A percentile compares a stretch with the other conserved stretches of the same genome.
These are phyloP conservation scores for Elysia chlorotica DNA, from an alignment of 1,140 invertebrate genomes.

Conservation along the genomic window DNA sequence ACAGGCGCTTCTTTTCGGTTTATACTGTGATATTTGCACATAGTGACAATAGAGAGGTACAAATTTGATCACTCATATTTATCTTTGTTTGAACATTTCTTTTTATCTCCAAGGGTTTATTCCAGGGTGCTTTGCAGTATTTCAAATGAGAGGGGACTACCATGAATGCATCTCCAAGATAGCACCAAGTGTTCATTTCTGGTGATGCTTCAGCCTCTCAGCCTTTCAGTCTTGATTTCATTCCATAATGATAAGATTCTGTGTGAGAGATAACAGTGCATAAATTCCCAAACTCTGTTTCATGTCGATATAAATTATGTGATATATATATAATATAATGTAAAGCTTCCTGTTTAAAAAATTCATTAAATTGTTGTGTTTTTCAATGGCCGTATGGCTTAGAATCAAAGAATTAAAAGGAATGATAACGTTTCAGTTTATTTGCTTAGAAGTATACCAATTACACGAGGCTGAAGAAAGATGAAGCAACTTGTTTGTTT, in stretches of 20 bases:
- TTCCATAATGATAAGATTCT: conserved; percentile 38
- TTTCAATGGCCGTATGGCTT: neutral
- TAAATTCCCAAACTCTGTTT: conserved; percentile 45
- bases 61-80: too few species aligned
- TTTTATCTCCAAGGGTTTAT: too few species aligned
- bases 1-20: too few species aligned
- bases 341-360: conserved; percentile 56
- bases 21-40: too few species aligned
- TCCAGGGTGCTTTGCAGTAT: too few species aligned
- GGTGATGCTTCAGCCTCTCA: too few species aligned
- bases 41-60: too few species aligned
- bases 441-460: neutral
- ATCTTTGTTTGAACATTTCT: too few species aligned
- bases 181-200: too few species aligned
- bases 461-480: neutral
- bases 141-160: too few species aligned
- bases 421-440: neutral
- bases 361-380: conserved; percentile 34
- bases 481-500: neutral
- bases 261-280: conserved; percentile 66
- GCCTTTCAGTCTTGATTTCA: too few species aligned
- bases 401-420: neutral
- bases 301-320: conserved; percentile 50
- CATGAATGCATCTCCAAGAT: too few species aligned
- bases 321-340: conserved; percentile 51